Evolutionary conservation across 2,888 invertebrate species (phyloP), one percentile per base, ranked within the genome.

Genomic region (Eilema caniola): DNA sequence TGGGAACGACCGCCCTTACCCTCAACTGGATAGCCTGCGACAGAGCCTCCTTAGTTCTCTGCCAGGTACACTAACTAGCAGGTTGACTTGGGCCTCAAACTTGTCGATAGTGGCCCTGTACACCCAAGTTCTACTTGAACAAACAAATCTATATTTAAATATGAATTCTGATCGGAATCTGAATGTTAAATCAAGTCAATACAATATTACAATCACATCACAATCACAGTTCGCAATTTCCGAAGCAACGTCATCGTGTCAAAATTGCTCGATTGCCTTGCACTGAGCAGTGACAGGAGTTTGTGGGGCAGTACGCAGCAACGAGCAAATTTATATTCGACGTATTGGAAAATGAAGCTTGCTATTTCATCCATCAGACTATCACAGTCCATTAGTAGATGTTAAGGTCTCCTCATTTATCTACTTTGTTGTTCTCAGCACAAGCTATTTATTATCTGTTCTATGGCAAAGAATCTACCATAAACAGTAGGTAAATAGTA

Each of bases 161-260:
- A 16, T 16, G 41, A 41, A 16, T 16, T 41, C 41, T 16, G 16
- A 41, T 41, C 16, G 11, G 53, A n/a, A 53, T 53, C n/a, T 53
- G 53, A 53, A 53, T 53, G 14, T 47, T 47, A 47, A 20, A 47
- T 53, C n/a, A n/a, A 10, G n/a, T 53, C 53, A 47, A 47, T 10
- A 53, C 10, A 53, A n/a, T 53, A n/a, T n/a, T 8, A 53, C n/a
- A 53, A 53, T 53, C 53, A 53, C n/a, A 53, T 53, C 53, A 53
- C 53, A 53, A n/a, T n/a, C n/a, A 53, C 53, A 53, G 53, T 53
- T 53, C n/a, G n/a, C 53, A 53, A 53, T 53, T 53, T 53, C 53
- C 20, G n/a, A 53, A 10, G n/a, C n/a, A n/a, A 53, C n/a, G 8
- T 47, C 41, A 3, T 47, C 53, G 53, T 47, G 47, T 47, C n/a